Evolutionary conservation across 2,113 vertebrate genomes (phyloP).

Genomic region (Psettodes erumei): DNA sequence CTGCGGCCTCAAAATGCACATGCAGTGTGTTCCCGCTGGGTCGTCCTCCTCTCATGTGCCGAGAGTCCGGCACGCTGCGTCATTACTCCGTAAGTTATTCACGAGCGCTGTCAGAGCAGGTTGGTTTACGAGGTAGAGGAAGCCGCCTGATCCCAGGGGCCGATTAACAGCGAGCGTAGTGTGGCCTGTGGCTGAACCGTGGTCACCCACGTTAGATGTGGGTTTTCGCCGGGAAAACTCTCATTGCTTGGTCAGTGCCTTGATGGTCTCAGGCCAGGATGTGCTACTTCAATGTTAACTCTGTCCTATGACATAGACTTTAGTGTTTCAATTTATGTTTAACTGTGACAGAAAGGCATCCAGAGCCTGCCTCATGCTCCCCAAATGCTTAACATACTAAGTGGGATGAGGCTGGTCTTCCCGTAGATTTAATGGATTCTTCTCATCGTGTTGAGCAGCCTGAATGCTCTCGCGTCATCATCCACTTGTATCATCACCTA

Average conservation of each 20-base stretch:
- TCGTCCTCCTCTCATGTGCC: too few relatives aligned
- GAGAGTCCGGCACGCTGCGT: background rate
- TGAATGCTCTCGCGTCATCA: conserved; percentile 2
- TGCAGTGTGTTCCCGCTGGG: too few relatives aligned
- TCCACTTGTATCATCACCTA: conserved; percentile 10
- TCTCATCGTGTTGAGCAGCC: background rate
- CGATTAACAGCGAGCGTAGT: conserved; percentile 13
- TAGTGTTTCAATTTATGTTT: background rate
- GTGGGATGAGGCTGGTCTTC: background rate
- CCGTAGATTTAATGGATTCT: background rate
- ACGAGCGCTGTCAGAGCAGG: conserved; percentile 19
- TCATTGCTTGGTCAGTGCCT: conserved; percentile 4
- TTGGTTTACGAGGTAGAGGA: conserved; percentile 52
- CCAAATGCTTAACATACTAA: too few relatives aligned
- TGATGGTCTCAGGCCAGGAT: background rate
- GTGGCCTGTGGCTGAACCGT: conserved; percentile 51
- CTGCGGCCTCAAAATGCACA: background rate
- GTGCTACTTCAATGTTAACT: conserved; percentile 2
- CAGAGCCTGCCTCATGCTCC: background rate
- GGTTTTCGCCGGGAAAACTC: conserved; percentile 24
- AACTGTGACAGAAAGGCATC: background rate
- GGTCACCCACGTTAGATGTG: conserved; percentile 52
- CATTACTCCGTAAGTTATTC: conserved; percentile 17
- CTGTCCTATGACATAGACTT: background rate
- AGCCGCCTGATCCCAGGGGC: conserved; percentile 18